Percentiles rank a stretch among this genome's conserved stretches.
Evolutionary conservation across 2,888 invertebrate genomes (phyloP).

Genomic region (Orthosia gracilis): DNA sequence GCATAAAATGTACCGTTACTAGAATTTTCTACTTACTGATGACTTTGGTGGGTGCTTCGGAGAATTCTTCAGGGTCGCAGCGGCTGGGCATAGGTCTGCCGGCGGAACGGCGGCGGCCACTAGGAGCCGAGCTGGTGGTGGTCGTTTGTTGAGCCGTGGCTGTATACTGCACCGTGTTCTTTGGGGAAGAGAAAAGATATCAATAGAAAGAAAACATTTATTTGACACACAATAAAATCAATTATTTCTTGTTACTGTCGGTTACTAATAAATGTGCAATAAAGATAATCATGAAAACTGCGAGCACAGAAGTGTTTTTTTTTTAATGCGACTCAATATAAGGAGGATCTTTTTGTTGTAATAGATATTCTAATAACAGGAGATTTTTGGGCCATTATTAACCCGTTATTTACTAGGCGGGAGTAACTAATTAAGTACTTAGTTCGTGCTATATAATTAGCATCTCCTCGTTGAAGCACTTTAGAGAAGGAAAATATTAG

Average conservation of each 20-base stretch:
- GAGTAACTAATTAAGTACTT: background rate
- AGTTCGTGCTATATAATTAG: slow-evolving; percentile 22
- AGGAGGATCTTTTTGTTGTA: background rate
- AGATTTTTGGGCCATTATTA: background rate
- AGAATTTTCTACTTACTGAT: slow-evolving; percentile 75
- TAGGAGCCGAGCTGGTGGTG: slow-evolving; percentile 90
- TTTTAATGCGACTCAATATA: too few species aligned
- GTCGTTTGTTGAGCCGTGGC: slow-evolving; percentile 86
- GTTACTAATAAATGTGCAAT: too few species aligned
- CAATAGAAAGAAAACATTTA: too few species aligned
- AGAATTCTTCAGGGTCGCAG: slow-evolving; percentile 85
- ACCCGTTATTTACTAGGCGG: background rate
- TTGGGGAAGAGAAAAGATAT: background rate
- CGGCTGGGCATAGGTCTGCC: slow-evolving; percentile 84
- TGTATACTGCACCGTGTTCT: slow-evolving; percentile 85
- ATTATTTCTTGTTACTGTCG: too few species aligned
- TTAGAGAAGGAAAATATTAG: slow-evolving; percentile 5
- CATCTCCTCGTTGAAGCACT: background rate
- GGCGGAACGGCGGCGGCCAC: slow-evolving; percentile 86
- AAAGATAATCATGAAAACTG: too few species aligned
- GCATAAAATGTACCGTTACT: background rate
- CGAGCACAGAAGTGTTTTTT: too few species aligned
- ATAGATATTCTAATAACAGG: background rate
- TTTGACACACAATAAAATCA: too few species aligned
- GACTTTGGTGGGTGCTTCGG: slow-evolving; percentile 81